Evolutionary conservation across 2,113 vertebrate genomes (phyloP).

Genomic region (Equus przewalskii): DNA sequence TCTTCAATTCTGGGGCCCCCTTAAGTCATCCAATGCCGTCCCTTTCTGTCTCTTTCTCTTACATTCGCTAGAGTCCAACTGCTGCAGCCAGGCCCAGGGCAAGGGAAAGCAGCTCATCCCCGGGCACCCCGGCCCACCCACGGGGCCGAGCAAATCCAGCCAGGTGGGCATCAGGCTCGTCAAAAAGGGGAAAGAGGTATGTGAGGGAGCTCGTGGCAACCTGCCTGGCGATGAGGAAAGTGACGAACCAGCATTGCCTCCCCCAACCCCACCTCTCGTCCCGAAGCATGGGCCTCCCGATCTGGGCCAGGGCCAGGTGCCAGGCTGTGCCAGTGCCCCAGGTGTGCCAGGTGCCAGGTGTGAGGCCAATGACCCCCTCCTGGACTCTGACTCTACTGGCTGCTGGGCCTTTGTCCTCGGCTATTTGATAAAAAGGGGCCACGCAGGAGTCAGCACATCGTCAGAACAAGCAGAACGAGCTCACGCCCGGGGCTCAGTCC

Average conservation of each 20-base stretch:
- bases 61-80: not conserved
- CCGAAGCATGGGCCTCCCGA: not conserved
- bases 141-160: not conserved
- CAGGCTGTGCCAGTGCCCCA: not conserved
- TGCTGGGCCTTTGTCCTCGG: not conserved
- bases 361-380: not conserved
- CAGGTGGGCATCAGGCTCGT: not conserved
- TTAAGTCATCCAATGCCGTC: no score
- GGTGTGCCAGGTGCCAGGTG: not conserved
- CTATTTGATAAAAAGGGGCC: not conserved
- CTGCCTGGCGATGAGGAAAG: not conserved
- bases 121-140: accelerated
- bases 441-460: accelerated
- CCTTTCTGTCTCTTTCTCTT: not conserved
- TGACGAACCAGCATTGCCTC: not conserved
- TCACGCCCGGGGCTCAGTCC: not conserved
- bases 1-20: not conserved
- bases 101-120: not conserved
- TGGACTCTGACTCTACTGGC: not conserved
- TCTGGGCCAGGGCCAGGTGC: not conserved
- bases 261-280: not conserved
- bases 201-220: not conserved
- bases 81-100: not conserved
- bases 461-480: not conserved
- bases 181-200: not conserved